Conservation (phyloP, 2,113 vertebrate species). For the Vimba vimba region DNA sequence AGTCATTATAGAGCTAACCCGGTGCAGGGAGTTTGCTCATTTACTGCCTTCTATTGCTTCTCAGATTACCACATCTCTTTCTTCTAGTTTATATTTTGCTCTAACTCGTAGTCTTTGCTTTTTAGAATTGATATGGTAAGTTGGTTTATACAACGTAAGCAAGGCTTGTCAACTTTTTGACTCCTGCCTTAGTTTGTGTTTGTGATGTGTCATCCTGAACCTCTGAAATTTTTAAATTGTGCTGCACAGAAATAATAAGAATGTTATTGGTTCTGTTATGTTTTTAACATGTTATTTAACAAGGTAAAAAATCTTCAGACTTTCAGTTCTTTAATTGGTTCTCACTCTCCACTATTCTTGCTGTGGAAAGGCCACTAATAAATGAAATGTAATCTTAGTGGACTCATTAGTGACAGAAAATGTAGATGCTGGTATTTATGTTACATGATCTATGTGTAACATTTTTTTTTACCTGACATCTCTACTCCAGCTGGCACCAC, state of each 20-base stretch:
- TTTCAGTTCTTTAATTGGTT: slow-evolving; percentile 13
- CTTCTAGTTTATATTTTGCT: slow-evolving; percentile 23
- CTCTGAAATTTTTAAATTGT: neutral
- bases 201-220: slow-evolving; percentile 4
- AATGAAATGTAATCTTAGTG: neutral
- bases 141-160: slow-evolving; percentile 7
- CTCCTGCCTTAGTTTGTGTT: slow-evolving; percentile 29
- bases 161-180: slow-evolving; percentile 32
- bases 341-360: neutral
- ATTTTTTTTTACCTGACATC: neutral
- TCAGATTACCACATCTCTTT: slow-evolving; percentile 15
- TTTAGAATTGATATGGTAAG: slow-evolving; percentile 52
- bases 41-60: slow-evolving; percentile 18
- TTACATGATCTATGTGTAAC: neutral
- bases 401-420: neutral
- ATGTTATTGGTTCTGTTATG: neutral
- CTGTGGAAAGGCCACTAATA: neutral
- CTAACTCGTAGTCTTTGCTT: slow-evolving; percentile 46
- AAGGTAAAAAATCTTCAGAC: neutral
- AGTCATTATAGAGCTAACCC: neutral
- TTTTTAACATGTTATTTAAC: neutral
- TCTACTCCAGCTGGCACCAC: slow-evolving; percentile 74
- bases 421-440: neutral
- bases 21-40: neutral
- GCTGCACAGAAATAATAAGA: neutral